phyloP scores from a whole-genome alignment of 2,797 vertebrate genomes.

The Ptychadena robeensis region DNA sequence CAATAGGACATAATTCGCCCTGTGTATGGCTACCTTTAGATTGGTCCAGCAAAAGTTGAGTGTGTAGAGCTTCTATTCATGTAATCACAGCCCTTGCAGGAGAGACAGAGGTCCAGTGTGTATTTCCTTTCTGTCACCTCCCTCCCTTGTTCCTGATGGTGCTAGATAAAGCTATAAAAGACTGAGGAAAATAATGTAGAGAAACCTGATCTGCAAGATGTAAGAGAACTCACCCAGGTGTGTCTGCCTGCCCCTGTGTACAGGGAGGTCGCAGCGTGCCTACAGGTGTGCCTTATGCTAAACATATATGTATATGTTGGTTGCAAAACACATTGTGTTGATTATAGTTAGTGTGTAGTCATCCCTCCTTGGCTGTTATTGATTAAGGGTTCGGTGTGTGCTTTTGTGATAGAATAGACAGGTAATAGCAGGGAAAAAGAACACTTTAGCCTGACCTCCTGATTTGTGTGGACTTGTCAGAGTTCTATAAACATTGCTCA shows the following conservation, averaged over 20 bases:
- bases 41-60: no score
- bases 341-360: not conserved
- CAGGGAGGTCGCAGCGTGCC: not conserved
- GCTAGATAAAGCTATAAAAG: constrained; percentile 6
- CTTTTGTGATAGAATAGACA: not conserved
- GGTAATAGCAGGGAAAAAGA: not conserved
- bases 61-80: no score
- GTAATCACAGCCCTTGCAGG: no score
- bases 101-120: no score
- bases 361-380: not conserved
- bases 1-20: no score
- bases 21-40: no score
- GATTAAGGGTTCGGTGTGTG: no score
- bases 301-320: not conserved
- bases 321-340: not conserved
- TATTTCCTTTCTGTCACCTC: not conserved
- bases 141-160: not conserved
- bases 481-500: no score
- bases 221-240: constrained; percentile 39
- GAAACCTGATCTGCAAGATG: constrained; percentile 53
- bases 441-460: not conserved
- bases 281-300: constrained; percentile 19
- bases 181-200: constrained; percentile 15
- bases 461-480: no score
- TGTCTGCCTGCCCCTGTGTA: constrained; percentile 28